A percentile compares a stretch with the other conserved stretches of the same genome.
phyloP scores from a whole-genome alignment of 2,888 invertebrate genomes.

The Stegophylla sp. region DNA sequence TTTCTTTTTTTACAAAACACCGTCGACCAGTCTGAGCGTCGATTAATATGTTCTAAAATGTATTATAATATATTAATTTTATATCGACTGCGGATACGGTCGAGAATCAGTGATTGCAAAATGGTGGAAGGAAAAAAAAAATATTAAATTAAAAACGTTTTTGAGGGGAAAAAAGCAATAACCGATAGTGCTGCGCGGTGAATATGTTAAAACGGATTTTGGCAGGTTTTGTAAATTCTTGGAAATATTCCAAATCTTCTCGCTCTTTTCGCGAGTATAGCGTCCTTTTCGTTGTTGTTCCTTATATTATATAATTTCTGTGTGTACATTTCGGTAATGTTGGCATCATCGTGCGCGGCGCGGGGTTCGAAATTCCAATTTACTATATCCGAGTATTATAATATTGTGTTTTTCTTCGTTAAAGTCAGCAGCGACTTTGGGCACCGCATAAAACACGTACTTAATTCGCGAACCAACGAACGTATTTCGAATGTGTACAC shows the following conservation, averaged over 20 bases:
- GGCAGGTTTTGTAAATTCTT: not conserved
- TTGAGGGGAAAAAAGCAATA: not conserved
- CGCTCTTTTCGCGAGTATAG: not conserved
- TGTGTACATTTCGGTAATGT: not conserved
- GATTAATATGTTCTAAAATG: too few species aligned
- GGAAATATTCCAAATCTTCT: constrained; percentile 22
- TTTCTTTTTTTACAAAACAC: too few species aligned
- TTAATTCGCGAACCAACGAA: too few species aligned
- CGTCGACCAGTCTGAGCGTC: too few species aligned
- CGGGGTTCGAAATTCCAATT: constrained; percentile 1
- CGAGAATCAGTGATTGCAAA: too few species aligned
- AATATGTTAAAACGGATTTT: constrained; percentile 26
- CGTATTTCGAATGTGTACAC: too few species aligned
- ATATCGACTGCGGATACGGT: too few species aligned
- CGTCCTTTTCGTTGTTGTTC: too few species aligned
- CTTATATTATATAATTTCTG: too few species aligned
- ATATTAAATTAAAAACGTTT: not conserved
- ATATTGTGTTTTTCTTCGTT: not conserved
- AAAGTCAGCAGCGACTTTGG: not conserved
- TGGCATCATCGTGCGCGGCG: not conserved
- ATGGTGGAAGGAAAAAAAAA: not conserved
- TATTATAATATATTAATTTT: too few species aligned
- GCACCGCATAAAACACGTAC: not conserved
- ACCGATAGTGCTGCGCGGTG: constrained; percentile 16
- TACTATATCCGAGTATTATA: not conserved